Conservation (phyloP, 1,140 invertebrate species). For the Drosophila bipectinata region DNA sequence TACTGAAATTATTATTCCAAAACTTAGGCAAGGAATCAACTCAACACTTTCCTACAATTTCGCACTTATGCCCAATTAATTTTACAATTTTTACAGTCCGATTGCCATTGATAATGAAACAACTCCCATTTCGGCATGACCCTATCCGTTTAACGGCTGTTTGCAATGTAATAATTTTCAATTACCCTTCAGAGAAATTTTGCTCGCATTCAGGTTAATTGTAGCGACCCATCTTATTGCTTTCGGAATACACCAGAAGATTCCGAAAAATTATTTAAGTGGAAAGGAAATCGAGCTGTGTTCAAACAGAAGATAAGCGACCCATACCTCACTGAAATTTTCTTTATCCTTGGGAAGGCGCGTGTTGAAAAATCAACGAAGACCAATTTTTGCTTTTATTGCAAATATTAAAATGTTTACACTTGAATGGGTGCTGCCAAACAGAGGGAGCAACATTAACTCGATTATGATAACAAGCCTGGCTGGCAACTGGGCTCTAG, state of each 20-base stretch:
- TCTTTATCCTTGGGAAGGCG: not conserved
- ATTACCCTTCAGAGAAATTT: slow-evolving; percentile 43
- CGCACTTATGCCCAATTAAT: not conserved
- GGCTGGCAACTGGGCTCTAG: slow-evolving; percentile 3
- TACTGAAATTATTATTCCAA: not conserved
- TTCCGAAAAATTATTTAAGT: slow-evolving; percentile 62
- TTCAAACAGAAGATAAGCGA: slow-evolving; percentile 58
- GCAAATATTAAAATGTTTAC: slow-evolving; percentile 78
- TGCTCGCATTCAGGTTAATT: slow-evolving; percentile 63
- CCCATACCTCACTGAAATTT: not conserved
- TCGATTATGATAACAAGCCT: slow-evolving; percentile 68
- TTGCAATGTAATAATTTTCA: slow-evolving; percentile 36
- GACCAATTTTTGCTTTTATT: slow-evolving; percentile 62
- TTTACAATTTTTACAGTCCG: slow-evolving; percentile 24
- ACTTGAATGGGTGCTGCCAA: slow-evolving; percentile 55
- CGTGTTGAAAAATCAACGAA: slow-evolving; percentile 28
- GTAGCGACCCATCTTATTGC: slow-evolving; percentile 34
- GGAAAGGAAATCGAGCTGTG: slow-evolving; percentile 66
- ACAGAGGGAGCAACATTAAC: slow-evolving; percentile 60
- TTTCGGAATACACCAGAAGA: slow-evolving; percentile 15
- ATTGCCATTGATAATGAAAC: slow-evolving; percentile 25
- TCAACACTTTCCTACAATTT: not conserved
- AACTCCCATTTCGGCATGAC: slow-evolving; percentile 6
- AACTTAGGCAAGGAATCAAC: not conserved
- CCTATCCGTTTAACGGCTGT: not conserved